phyloP scores from a whole-genome alignment of 2,797 vertebrate species.

The Aulostomus chinensis region DNA sequence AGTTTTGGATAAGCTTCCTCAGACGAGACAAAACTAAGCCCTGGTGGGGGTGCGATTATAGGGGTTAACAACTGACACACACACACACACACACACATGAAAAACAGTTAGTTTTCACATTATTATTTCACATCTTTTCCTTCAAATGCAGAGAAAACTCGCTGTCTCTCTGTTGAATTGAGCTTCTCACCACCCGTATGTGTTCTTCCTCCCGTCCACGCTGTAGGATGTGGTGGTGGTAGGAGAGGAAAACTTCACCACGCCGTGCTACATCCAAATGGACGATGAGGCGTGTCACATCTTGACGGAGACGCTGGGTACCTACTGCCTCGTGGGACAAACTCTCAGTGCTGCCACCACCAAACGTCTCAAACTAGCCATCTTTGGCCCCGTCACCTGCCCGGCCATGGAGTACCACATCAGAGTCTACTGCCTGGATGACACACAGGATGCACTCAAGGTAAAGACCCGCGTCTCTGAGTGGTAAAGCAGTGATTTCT shows the following conservation, averaged over 20 bases:
- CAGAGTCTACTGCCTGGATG: conserved; percentile 95
- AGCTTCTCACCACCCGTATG: too few relatives aligned
- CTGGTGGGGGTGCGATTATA: too few relatives aligned
- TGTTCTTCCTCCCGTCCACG: conserved; percentile 4
- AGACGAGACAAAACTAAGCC: too few relatives aligned
- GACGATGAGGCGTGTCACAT: conserved; percentile 95
- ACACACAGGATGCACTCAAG: conserved; percentile 95
- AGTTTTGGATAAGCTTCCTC: conserved; percentile 10
- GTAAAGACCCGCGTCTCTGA: conserved; percentile 62
- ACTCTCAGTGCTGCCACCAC: conserved; percentile 89
- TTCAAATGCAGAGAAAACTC: too few relatives aligned
- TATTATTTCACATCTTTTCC: too few relatives aligned
- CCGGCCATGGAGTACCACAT: conserved; percentile 93
- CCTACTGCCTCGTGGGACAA: conserved; percentile 91
- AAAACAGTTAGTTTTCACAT: too few relatives aligned
- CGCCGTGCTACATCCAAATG: conserved; percentile 95
- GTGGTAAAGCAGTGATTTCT: too few relatives aligned
- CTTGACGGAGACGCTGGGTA: conserved; percentile 94
- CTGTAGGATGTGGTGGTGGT: conserved; percentile 93
- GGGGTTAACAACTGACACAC: too few relatives aligned
- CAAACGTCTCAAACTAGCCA: conserved; percentile 93
- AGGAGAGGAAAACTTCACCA: conserved; percentile 96
- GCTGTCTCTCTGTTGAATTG: too few relatives aligned
- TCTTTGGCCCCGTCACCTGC: conserved; percentile 93
- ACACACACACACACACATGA: conserved; percentile 15